Conservation (phyloP, 2,888 invertebrate species). For the Cinara cedri region DNA sequence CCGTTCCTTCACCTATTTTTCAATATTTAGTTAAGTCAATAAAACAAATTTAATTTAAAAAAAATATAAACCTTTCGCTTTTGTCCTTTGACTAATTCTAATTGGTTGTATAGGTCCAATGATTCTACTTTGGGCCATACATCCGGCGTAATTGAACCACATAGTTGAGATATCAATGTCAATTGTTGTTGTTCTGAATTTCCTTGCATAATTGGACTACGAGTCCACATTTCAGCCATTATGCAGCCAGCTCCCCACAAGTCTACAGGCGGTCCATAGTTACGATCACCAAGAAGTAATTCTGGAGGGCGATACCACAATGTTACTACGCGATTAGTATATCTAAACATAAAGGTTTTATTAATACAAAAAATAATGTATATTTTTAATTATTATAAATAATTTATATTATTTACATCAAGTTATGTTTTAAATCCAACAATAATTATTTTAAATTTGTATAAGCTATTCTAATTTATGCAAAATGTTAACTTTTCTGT, state of each 20-base stretch:
- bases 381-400: not conserved
- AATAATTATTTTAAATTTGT: not conserved
- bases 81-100: slow-evolving; percentile 86
- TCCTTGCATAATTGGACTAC: slow-evolving; percentile 86
- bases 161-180: slow-evolving; percentile 91
- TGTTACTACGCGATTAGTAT: slow-evolving; percentile 98
- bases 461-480: not conserved
- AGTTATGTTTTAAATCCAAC: not conserved
- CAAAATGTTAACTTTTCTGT: too few species aligned
- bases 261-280: slow-evolving; percentile 97
- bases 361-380: not conserved
- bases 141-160: slow-evolving; percentile 92
- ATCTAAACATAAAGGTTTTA: slow-evolving; percentile 65
- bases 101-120: slow-evolving; percentile 84
- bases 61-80: slow-evolving; percentile 73
- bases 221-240: slow-evolving; percentile 99
- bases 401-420: not conserved
- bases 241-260: slow-evolving; percentile 98
- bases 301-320: slow-evolving; percentile 89
- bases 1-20: slow-evolving; percentile 73
- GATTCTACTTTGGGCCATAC: slow-evolving; percentile 93
- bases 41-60: not conserved
- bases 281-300: slow-evolving; percentile 79
- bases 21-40: not conserved
- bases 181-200: slow-evolving; percentile 96